phyloP scores from a whole-genome alignment of 2,113 vertebrate genomes.

The Silurus meridionalis region DNA sequence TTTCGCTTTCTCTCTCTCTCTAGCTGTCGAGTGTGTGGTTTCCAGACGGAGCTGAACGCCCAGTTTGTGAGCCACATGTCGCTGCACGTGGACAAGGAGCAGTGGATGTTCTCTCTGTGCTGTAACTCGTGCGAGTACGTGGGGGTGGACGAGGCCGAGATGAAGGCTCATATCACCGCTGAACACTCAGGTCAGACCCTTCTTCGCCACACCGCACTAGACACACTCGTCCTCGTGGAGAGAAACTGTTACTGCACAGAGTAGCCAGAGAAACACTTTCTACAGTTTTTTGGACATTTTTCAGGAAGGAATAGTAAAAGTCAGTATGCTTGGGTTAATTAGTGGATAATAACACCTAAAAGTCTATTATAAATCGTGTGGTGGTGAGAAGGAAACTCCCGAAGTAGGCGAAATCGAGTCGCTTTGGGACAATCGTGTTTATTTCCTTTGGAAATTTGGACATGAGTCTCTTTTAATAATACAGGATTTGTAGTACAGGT shows the following conservation, averaged over 20 bases:
- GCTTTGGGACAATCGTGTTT: not conserved
- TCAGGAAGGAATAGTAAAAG: not conserved
- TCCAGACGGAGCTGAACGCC: constrained; percentile 97
- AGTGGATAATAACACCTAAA: not conserved
- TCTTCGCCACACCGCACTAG: not conserved
- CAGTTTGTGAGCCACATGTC: constrained; percentile 99
- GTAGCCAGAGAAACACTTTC: not conserved
- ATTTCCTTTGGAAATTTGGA: not conserved
- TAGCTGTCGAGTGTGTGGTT: constrained; percentile 97
- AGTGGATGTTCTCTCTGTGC: constrained; percentile 99
- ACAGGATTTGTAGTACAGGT: not conserved
- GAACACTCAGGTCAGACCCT: constrained; percentile 64
- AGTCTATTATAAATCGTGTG: not conserved
- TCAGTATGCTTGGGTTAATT: too few relatives aligned
- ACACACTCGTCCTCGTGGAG: not conserved
- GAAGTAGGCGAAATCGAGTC: not conserved
- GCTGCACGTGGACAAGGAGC: constrained; percentile 97
- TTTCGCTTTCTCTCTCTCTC: constrained; percentile 27
- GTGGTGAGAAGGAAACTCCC: not conserved
- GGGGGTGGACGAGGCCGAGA: constrained; percentile 94
- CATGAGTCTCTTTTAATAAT: not conserved
- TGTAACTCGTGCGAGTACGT: constrained; percentile 92
- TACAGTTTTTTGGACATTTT: not conserved
- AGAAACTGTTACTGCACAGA: not conserved
- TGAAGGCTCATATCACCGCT: constrained; percentile 87